A percentile compares a stretch with the other conserved stretches of the same genome.
phyloP scores from a whole-genome alignment of 1,140 invertebrate species.

The Macrobrachium nipponense region DNA sequence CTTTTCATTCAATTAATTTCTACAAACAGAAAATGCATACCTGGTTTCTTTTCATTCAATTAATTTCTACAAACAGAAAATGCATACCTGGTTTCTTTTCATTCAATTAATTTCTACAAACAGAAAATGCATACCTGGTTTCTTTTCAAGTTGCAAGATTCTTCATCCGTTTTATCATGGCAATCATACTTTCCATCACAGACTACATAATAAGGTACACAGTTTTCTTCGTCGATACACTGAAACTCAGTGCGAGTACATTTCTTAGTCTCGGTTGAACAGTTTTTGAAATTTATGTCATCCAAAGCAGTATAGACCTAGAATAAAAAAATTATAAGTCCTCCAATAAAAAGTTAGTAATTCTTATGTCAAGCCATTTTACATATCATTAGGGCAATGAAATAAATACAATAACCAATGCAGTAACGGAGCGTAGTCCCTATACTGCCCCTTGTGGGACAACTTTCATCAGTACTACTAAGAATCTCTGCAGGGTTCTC shows the following conservation, averaged over 20 bases:
- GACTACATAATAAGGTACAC: slow-evolving; percentile 9
- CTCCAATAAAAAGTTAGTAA: not conserved
- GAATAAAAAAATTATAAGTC: not conserved
- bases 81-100: too few relatives aligned
- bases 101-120: too few relatives aligned
- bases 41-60: too few relatives aligned
- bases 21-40: too few relatives aligned
- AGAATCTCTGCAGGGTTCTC: too few relatives aligned
- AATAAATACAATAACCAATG: too few relatives aligned
- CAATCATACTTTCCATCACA: slow-evolving; percentile 51
- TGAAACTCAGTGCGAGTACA: not conserved
- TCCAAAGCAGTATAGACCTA: slow-evolving; percentile 39
- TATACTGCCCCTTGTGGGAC: too few relatives aligned
- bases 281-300: slow-evolving; percentile 24
- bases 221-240: slow-evolving; percentile 17
- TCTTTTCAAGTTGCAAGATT: not conserved
- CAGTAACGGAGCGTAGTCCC: too few relatives aligned
- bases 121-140: too few relatives aligned
- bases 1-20: too few relatives aligned
- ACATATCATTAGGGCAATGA: not conserved
- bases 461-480: too few relatives aligned
- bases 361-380: not conserved
- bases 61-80: too few relatives aligned
- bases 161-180: slow-evolving; percentile 37
- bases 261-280: not conserved